phyloP scores from a whole-genome alignment of 2,797 vertebrate genomes.

The Spea hammondii region DNA sequence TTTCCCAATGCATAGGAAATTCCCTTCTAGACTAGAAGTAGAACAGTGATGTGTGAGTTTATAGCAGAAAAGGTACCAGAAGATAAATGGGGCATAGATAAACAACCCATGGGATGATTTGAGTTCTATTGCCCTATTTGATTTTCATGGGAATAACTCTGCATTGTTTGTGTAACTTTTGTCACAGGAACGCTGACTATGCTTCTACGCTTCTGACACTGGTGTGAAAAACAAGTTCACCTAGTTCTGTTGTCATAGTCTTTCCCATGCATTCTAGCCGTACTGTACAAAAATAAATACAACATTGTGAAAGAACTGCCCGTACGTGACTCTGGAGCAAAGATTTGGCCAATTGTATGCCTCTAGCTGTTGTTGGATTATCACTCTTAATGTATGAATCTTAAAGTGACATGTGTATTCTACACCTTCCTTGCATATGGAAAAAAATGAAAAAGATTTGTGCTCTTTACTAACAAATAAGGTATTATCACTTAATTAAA shows the following conservation, averaged over 20 bases:
- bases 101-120: neutral
- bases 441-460: too few species aligned
- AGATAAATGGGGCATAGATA: neutral
- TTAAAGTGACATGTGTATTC: too few species aligned
- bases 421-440: too few species aligned
- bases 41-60: neutral
- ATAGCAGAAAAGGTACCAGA: neutral
- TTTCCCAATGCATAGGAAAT: too few species aligned
- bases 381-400: too few species aligned
- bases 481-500: too few species aligned
- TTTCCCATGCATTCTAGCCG: neutral
- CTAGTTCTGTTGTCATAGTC: neutral
- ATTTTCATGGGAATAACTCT: slow-evolving; percentile 15
- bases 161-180: slow-evolving; percentile 29
- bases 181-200: slow-evolving; percentile 1
- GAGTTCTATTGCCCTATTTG: neutral
- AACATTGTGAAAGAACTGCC: neutral
- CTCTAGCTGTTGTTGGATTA: too few species aligned
- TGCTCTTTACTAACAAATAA: too few species aligned
- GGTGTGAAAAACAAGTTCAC: slow-evolving; percentile 19
- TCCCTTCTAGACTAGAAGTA: too few species aligned
- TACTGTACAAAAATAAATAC: neutral
- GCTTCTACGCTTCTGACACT: slow-evolving; percentile 1
- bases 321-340: too few species aligned
- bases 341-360: too few species aligned